Percentiles rank a stretch among this genome's conserved stretches.
Conservation (phyloP, 2,797 vertebrate genomes). For the Steatocranus sp. region DNA sequence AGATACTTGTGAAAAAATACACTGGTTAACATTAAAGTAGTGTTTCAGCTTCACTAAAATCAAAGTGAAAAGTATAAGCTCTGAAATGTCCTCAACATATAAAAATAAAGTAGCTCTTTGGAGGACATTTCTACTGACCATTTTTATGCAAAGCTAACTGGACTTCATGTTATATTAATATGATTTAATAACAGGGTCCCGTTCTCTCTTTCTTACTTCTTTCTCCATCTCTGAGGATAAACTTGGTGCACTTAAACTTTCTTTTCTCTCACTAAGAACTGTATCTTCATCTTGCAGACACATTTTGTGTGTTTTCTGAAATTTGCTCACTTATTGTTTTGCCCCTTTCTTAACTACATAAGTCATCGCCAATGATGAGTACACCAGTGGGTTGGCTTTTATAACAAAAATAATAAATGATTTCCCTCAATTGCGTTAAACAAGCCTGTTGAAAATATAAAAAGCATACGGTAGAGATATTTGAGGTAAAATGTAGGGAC, state of each 20-base stretch:
- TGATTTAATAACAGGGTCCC: accelerated
- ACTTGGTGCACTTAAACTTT: not conserved
- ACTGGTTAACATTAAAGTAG: not conserved
- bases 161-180: not conserved
- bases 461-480: not conserved
- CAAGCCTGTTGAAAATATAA: not conserved
- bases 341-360: not conserved
- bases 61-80: not conserved
- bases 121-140: not conserved
- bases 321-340: not conserved
- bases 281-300: not conserved
- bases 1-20: not conserved
- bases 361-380: not conserved
- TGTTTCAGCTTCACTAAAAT: not conserved
- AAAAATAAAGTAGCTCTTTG: not conserved
- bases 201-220: not conserved
- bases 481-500: not conserved
- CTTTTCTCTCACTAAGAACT: not conserved
- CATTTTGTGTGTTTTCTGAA: not conserved
- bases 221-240: not conserved
- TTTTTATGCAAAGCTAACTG: not conserved
- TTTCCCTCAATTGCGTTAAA: not conserved
- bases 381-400: not conserved
- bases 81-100: not conserved
- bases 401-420: not conserved